Conservation (phyloP, 2,888 invertebrate species). For the Ennomos quercinarius region DNA sequence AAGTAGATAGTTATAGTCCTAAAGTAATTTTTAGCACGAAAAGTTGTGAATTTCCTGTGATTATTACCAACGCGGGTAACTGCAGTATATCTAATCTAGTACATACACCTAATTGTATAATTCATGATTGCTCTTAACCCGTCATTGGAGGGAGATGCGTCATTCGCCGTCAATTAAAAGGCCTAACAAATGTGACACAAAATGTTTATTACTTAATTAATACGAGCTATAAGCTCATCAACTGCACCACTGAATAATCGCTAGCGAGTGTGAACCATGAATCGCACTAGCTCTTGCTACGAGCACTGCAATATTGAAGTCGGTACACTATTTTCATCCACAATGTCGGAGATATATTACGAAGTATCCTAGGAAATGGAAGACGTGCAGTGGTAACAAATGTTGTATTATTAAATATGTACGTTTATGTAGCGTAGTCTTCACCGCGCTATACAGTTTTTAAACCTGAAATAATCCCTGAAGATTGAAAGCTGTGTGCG, state of each 20-base stretch:
- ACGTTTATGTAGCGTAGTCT: conserved; percentile 23
- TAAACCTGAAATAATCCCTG: conserved; percentile 9
- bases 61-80: no score
- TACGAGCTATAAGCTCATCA: conserved; percentile 10
- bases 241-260: conserved; percentile 4
- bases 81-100: no score
- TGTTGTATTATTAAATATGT: conserved; percentile 25
- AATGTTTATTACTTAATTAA: conserved; percentile 21
- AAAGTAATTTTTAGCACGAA: no score
- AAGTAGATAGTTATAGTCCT: no score
- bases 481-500: conserved; percentile 28
- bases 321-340: conserved; percentile 18
- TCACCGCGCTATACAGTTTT: conserved; percentile 17
- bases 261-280: not conserved
- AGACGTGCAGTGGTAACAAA: conserved; percentile 30
- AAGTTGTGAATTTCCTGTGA: no score
- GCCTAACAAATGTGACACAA: conserved; percentile 8
- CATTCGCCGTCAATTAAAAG: not conserved
- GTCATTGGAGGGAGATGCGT: no score
- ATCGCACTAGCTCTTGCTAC: not conserved
- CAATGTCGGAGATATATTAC: conserved; percentile 25
- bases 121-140: no score
- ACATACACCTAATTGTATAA: no score
- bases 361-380: conserved; percentile 29
- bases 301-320: conserved; percentile 15